A percentile compares a stretch with the other conserved stretches of the same genome.
Evolutionary conservation across 2,888 invertebrate species (phyloP).

Genomic region (Brassicogethes aeneus): DNA sequence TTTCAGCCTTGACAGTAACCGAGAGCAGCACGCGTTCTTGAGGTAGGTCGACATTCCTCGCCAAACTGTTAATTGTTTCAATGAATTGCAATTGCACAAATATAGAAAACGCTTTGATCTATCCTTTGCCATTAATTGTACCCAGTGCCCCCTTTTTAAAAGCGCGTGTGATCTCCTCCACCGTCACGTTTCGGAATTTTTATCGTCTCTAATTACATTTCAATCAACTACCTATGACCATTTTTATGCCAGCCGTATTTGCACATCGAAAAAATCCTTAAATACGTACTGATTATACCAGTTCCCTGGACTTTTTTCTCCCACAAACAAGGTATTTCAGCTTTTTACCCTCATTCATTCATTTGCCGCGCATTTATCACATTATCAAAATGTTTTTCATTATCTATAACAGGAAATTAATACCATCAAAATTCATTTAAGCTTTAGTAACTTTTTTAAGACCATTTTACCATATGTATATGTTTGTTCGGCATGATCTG

Average conservation of each 20-base stretch:
- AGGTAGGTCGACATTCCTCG: conserved; percentile 36
- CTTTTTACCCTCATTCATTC: no score
- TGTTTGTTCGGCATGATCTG: no score
- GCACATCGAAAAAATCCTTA: conserved; percentile 1
- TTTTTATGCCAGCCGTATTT: background rate
- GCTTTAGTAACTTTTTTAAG: no score
- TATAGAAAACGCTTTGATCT: conserved; percentile 29
- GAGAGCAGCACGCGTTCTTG: conserved; percentile 26
- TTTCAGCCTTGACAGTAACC: conserved; percentile 29
- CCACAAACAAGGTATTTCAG: background rate
- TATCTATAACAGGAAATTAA: no score
- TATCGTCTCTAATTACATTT: conserved; percentile 2
- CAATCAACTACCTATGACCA: conserved; percentile 1
- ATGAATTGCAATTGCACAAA: conserved; percentile 35
- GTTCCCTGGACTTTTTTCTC: background rate
- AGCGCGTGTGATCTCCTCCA: background rate
- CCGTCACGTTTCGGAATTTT: conserved; percentile 1
- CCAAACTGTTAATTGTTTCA: conserved; percentile 36
- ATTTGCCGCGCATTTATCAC: no score
- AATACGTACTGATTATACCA: conserved; percentile 2
- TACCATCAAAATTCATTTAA: no score
- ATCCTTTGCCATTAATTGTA: conserved; percentile 23
- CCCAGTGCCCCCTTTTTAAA: conserved; percentile 19
- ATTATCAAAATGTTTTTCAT: no score
- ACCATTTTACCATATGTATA: no score